These are phyloP conservation scores for Ranitomeya variabilis DNA, from an alignment of 2,113 vertebrate species.

Conservation along the genomic window DNA sequence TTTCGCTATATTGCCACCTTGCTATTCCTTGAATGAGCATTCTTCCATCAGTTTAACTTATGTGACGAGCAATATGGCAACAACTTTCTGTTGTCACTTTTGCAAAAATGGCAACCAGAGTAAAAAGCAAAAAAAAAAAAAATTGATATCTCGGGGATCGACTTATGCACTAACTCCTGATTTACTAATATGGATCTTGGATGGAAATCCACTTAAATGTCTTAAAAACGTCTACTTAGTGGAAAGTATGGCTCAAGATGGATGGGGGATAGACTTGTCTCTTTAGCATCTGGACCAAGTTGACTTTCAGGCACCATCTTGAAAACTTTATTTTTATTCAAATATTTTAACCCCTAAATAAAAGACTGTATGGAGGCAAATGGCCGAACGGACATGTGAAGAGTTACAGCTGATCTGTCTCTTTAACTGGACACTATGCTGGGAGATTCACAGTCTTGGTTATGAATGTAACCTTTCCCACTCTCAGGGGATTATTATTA, in stretches of 20 bases:
- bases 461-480: constrained; percentile 63
- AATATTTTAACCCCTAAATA: neutral
- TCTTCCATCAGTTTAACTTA: neutral
- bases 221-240: neutral
- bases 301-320: neutral
- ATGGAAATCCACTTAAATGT: neutral
- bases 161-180: neutral
- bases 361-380: neutral
- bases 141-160: neutral
- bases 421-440: neutral
- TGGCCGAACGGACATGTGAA: neutral
- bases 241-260: too few relatives aligned
- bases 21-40: neutral
- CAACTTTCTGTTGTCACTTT: too few relatives aligned
- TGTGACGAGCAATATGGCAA: too few relatives aligned
- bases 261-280: neutral
- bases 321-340: neutral
- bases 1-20: neutral
- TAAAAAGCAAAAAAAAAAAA: neutral
- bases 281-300: neutral
- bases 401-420: neutral
- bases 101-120: too few relatives aligned
- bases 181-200: neutral
- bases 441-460: constrained; percentile 26
- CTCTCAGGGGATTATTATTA: constrained; percentile 60